Percentiles rank a stretch among this genome's conserved stretches.
Conservation (phyloP, 2,888 invertebrate genomes). For the Penaeus monodon region DNA sequence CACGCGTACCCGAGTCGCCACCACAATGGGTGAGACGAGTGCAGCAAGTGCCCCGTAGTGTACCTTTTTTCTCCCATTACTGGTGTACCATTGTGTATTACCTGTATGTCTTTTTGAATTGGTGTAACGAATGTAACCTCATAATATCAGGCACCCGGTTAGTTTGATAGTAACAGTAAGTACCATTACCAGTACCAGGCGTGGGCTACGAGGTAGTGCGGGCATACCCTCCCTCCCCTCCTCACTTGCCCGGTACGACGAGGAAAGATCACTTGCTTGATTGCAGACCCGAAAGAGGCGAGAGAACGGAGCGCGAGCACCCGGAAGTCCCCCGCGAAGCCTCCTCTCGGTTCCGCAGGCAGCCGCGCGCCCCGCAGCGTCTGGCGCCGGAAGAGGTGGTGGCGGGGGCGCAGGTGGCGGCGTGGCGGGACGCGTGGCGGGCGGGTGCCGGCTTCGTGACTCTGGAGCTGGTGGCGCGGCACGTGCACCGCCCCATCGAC, state of each 20-base stretch:
- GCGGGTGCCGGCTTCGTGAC: conserved; percentile 59
- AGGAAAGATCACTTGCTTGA: conserved; percentile 43
- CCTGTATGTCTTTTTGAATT: too few relatives aligned
- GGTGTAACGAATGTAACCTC: too few relatives aligned
- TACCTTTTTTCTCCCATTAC: neutral
- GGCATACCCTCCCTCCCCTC: neutral
- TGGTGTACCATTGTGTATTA: neutral
- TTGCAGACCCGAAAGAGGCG: conserved; percentile 36
- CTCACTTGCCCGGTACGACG: conserved; percentile 16
- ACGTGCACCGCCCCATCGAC: conserved; percentile 47
- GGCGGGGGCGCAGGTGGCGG: conserved; percentile 53
- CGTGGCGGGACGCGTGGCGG: conserved; percentile 59
- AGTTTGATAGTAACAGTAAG: neutral
- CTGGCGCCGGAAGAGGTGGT: conserved; percentile 25
- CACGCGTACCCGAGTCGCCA: conserved; percentile 27
- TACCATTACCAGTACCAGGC: conserved; percentile 20
- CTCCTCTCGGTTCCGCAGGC: neutral
- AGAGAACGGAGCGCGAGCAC: neutral
- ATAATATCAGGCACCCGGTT: too few relatives aligned
- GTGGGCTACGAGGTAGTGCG: conserved; percentile 26
- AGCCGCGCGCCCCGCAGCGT: neutral
- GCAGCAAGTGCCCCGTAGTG: neutral
- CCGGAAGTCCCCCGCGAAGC: neutral
- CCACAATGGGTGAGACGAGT: conserved; percentile 48
- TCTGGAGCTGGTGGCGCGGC: conserved; percentile 50